Conservation (phyloP, 2,888 invertebrate species). For the Phyto melanocephala region DNA sequence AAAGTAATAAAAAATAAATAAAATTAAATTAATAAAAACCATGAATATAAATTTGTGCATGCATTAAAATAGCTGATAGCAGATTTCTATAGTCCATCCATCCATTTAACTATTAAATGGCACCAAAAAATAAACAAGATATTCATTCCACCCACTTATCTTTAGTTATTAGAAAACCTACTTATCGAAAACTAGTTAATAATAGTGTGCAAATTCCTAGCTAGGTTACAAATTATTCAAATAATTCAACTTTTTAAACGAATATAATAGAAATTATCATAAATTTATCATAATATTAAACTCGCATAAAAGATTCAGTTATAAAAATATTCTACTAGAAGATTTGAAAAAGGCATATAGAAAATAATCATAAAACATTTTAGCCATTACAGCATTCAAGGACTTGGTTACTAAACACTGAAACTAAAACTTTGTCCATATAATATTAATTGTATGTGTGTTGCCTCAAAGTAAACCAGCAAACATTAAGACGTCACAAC, state of each 20-base stretch:
- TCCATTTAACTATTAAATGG: too few species aligned
- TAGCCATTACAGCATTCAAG: slow-evolving; percentile 36
- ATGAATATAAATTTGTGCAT: slow-evolving; percentile 34
- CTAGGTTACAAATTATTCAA: background rate
- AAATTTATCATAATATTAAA: slow-evolving; percentile 53
- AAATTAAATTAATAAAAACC: background rate
- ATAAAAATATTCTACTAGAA: background rate
- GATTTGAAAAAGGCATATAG: background rate
- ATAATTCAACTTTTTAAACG: background rate
- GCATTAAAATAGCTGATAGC: slow-evolving; percentile 31
- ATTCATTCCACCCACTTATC: too few species aligned
- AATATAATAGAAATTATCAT: slow-evolving; percentile 14
- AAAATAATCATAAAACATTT: slow-evolving; percentile 28
- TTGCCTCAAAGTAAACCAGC: background rate
- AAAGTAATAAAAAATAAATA: slow-evolving; percentile 25
- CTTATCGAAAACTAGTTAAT: too few species aligned
- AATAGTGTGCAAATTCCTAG: too few species aligned
- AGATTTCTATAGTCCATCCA: slow-evolving; percentile 2
- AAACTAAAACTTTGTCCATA: background rate
- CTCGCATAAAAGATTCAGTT: slow-evolving; percentile 28
- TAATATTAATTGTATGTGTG: background rate
- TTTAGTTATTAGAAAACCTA: too few species aligned
- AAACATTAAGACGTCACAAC: too few species aligned
- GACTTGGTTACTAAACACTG: slow-evolving; percentile 15
- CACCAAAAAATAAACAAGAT: too few species aligned